These are phyloP conservation scores for Tauraco erythrolophus DNA, from an alignment of 2,113 vertebrate genomes.

Conservation along the genomic window DNA sequence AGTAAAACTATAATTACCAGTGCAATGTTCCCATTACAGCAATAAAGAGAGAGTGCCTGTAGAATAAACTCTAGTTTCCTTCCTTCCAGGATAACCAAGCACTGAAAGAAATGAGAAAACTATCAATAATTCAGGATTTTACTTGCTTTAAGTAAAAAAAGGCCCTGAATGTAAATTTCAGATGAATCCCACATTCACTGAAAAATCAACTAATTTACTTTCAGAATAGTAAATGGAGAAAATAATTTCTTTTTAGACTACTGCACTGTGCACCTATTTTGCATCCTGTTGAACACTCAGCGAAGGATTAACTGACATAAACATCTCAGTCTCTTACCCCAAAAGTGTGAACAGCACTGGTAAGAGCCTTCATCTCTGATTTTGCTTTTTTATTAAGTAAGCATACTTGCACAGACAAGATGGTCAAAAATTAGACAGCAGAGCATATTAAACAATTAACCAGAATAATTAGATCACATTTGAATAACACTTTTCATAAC, in stretches of 20 bases:
- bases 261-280: background rate
- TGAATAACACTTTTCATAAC: background rate
- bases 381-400: background rate
- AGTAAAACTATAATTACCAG: constrained; percentile 7
- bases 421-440: background rate
- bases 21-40: background rate
- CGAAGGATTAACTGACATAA: background rate
- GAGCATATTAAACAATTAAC: background rate
- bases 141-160: background rate
- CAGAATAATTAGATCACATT: background rate
- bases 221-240: constrained; percentile 5
- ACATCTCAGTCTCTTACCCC: background rate
- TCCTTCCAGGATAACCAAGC: background rate
- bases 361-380: background rate
- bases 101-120: background rate
- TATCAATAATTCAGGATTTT: constrained; percentile 39
- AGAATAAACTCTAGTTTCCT: background rate
- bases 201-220: constrained; percentile 37
- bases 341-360: background rate
- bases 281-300: background rate
- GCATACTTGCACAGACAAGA: background rate
- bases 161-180: background rate
- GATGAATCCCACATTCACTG: background rate
- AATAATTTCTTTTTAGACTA: background rate
- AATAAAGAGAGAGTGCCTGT: background rate